Evolutionary conservation across 2,888 invertebrate genomes (phyloP), one percentile per base, ranked within the genome.

Genomic region (Brachynemurus nebulosus): DNA sequence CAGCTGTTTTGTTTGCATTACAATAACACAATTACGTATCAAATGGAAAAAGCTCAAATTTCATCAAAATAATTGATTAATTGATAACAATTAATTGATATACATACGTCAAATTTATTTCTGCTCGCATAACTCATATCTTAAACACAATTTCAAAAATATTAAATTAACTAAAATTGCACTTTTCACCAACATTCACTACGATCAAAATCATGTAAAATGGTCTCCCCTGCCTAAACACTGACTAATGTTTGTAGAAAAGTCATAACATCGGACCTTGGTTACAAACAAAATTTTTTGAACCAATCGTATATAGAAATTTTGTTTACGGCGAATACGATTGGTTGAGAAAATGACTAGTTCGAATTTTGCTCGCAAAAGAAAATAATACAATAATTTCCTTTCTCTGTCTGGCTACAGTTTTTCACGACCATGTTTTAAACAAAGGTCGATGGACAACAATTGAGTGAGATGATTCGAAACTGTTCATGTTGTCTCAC

Each of bases 51-150:
- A 6, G 9, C 23, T 30, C 14, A 40, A 27, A 27, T 27, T 8
- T n/a, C 27, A 30, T n/a, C 19, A 40, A 42, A 20, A 20, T 7
- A 23, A 40, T 17, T 7, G 7, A 34, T 14, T 17, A 16, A 42
- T 34, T 34, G 16, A 34, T 21, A 20, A 14, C 19, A 14, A 35
- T 25, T 17, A 34, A 42, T 36, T 14, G 20, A 47, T 25, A 47
- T 34, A 59, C 71, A 63, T 60, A 76, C 76, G 70, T 76, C 76
- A 61, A 74, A 74, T 66, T 74, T 75, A 64, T 71, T 74, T 67
- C 74, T 70, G 57, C 71, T 73, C 60, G 74, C 74, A 68, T 72
- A 72, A 64, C 69, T 70, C 76, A 76, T 76, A 57, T 57, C 67
- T 57, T 71, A 65, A 57, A 48, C 51, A 53, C 53, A 41, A 23